Conservation (phyloP, 2,888 invertebrate species). For the Tanypteryx hageni region DNA sequence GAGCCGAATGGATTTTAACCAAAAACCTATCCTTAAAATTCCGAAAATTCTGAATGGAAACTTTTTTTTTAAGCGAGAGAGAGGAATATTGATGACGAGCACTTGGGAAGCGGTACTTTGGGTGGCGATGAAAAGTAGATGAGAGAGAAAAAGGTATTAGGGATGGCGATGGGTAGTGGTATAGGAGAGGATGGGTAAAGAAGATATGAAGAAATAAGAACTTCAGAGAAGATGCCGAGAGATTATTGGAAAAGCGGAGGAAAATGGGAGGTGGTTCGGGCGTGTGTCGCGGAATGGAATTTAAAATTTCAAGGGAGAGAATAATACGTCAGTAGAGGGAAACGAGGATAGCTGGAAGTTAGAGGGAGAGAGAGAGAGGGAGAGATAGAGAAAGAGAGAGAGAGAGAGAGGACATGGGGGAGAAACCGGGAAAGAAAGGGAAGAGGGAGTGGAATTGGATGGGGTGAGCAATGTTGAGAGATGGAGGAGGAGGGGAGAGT, state of each 20-base stretch:
- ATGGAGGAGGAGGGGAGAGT: neutral
- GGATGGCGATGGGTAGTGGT: neutral
- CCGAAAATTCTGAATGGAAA: neutral
- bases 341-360: neutral
- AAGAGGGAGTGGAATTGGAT: too few species aligned
- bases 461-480: neutral
- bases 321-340: neutral
- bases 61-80: neutral
- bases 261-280: neutral
- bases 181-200: neutral
- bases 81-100: neutral
- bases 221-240: neutral
- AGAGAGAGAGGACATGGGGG: neutral
- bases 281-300: neutral
- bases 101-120: neutral
- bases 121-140: neutral
- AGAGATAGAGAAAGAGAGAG: neutral
- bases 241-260: slow-evolving; percentile 38
- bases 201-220: slow-evolving; percentile 20
- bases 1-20: neutral
- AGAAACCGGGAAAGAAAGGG: too few species aligned
- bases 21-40: neutral
- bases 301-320: slow-evolving; percentile 31
- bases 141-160: neutral
- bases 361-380: neutral